These are phyloP conservation scores for Pelecanoides urinatrix DNA, from an alignment of 2,113 vertebrate species.

Conservation along the genomic window DNA sequence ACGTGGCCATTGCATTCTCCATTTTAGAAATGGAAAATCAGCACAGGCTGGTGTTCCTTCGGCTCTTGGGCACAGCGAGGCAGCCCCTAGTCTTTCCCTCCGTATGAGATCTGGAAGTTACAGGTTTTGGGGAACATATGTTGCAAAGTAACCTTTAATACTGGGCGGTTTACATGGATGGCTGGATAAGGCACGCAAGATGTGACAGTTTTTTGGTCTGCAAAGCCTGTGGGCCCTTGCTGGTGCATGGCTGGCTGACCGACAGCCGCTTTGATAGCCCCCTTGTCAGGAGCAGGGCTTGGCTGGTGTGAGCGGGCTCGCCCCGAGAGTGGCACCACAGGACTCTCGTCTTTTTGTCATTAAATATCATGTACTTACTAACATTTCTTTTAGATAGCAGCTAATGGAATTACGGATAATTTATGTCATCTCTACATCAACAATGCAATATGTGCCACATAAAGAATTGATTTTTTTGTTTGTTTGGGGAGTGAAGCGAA, in stretches of 20 bases:
- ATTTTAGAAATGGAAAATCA: background rate
- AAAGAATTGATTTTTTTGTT: constrained; percentile 50
- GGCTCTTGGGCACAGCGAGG: fast-evolving
- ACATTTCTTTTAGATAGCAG: constrained; percentile 49
- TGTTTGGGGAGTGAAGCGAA: background rate
- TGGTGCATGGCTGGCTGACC: background rate
- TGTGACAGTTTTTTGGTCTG: background rate
- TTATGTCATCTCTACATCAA: constrained; percentile 58
- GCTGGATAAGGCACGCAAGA: background rate
- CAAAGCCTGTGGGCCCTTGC: background rate
- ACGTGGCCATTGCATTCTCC: background rate
- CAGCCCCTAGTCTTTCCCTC: background rate
- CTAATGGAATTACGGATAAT: constrained; percentile 61
- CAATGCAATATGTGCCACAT: constrained; percentile 46
- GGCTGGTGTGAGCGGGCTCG: background rate
- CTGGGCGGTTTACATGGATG: background rate
- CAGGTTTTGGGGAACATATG: background rate
- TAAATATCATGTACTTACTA: background rate
- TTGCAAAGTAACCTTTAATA: background rate
- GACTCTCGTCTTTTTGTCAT: background rate
- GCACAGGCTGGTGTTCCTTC: background rate
- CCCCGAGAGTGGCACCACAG: background rate
- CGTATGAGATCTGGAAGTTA: background rate
- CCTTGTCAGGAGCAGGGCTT: background rate
- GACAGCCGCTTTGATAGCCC: background rate